Evolutionary conservation across 2,113 vertebrate species (phyloP).

Genomic region (Formicarius rufipectus): DNA sequence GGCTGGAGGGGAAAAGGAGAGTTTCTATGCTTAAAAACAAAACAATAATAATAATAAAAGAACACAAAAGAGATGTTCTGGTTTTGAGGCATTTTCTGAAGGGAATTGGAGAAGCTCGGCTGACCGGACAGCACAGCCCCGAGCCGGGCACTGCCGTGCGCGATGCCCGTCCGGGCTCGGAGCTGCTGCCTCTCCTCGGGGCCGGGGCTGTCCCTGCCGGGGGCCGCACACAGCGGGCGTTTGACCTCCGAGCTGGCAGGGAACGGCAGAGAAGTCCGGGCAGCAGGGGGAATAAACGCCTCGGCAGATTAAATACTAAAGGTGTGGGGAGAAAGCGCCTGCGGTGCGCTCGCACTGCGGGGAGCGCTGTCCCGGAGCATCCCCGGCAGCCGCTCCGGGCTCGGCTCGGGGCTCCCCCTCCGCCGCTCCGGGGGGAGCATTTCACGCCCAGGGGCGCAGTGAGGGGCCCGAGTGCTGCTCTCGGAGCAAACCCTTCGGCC

Average conservation of each 20-base stretch:
- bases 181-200: not conserved
- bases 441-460: no score
- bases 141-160: no score
- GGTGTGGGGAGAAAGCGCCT: accelerated
- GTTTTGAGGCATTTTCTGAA: slow-evolving; percentile 11
- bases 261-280: not conserved
- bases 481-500: no score
- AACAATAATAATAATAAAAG: no score
- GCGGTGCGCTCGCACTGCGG: no score
- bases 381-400: no score
- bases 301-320: not conserved
- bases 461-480: no score
- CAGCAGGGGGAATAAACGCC: not conserved
- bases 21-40: not conserved
- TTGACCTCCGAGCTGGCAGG: not conserved
- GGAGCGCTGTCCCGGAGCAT: no score
- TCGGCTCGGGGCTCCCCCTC: no score
- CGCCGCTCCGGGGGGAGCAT: not conserved
- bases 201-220: not conserved
- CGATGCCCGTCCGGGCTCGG: not conserved
- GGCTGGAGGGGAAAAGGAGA: not conserved
- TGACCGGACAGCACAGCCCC: no score
- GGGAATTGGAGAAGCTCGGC: no score
- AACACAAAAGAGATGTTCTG: not conserved
- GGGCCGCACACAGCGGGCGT: not conserved